phyloP scores from a whole-genome alignment of 2,888 invertebrate genomes.

The Dynastes tityus region DNA sequence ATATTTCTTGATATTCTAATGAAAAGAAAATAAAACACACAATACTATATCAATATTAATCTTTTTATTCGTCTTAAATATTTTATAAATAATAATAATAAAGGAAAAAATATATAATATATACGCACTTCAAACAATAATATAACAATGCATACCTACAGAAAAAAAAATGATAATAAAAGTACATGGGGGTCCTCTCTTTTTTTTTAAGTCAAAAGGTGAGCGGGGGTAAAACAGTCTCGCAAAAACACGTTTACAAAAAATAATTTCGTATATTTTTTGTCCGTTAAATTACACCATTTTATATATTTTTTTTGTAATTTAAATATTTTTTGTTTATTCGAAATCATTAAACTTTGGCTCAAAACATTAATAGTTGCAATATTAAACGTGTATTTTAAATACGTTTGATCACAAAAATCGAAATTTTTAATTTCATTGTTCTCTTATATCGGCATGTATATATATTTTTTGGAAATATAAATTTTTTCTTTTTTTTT shows the following conservation, averaged over 20 bases:
- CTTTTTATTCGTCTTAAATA: constrained; percentile 27
- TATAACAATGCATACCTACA: constrained; percentile 18
- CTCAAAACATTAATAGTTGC: constrained; percentile 11
- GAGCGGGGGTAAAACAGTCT: neutral
- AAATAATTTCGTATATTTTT: neutral
- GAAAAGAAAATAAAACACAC: neutral
- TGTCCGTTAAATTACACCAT: neutral
- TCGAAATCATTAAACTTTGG: constrained; percentile 27
- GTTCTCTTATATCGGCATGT: neutral
- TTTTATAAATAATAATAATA: constrained; percentile 31
- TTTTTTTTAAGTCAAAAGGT: neutral
- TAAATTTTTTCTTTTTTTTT: neutral
- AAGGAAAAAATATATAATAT: constrained; percentile 4
- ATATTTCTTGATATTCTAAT: neutral
- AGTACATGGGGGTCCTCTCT: no score
- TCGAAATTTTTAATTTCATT: constrained; percentile 11
- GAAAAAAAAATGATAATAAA: neutral
- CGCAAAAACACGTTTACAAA: neutral
- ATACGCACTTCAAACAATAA: neutral
- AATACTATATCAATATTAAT: neutral
- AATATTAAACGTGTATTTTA: neutral
- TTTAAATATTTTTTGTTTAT: neutral
- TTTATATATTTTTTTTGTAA: neutral
- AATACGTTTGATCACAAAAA: neutral
- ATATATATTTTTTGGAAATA: constrained; percentile 16